These are phyloP conservation scores for Carassius gibelio DNA, from an alignment of 2,113 vertebrate species.

Conservation along the genomic window DNA sequence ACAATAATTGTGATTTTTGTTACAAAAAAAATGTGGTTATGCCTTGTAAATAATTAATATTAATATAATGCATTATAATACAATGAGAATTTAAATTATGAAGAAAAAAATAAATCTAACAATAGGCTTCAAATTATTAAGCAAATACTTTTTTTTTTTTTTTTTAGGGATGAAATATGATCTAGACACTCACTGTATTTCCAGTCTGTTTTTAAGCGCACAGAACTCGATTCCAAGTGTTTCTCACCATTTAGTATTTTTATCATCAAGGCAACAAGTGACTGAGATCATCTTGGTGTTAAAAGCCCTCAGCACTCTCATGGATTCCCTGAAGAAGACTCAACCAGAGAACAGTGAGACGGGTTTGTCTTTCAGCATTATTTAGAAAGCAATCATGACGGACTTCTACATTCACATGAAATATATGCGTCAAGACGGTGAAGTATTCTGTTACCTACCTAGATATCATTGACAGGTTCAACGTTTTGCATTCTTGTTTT, in stretches of 20 bases:
- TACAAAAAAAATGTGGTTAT: no score
- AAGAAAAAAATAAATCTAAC: no score
- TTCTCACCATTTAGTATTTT: background rate
- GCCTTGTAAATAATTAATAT: no score
- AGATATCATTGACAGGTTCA: background rate
- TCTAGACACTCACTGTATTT: background rate
- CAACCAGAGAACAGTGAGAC: slow-evolving; percentile 94
- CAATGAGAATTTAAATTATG: no score
- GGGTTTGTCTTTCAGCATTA: background rate
- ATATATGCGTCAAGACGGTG: background rate
- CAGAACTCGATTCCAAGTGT: background rate
- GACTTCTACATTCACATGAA: background rate
- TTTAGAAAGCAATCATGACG: background rate
- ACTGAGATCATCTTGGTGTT: slow-evolving; percentile 99
- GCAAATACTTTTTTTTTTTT: background rate
- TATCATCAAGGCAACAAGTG: slow-evolving; percentile 89
- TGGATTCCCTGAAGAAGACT: slow-evolving; percentile 99
- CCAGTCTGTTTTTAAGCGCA: no score
- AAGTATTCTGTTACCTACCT: background rate
- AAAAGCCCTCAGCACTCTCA: slow-evolving; percentile 98
- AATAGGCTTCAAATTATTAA: no score
- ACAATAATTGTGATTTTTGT: no score
- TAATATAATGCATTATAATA: no score
- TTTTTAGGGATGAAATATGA: background rate
- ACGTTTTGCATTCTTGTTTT: background rate